Conservation (phyloP, 2,113 vertebrate genomes). For the Mastomys coucha region DNA sequence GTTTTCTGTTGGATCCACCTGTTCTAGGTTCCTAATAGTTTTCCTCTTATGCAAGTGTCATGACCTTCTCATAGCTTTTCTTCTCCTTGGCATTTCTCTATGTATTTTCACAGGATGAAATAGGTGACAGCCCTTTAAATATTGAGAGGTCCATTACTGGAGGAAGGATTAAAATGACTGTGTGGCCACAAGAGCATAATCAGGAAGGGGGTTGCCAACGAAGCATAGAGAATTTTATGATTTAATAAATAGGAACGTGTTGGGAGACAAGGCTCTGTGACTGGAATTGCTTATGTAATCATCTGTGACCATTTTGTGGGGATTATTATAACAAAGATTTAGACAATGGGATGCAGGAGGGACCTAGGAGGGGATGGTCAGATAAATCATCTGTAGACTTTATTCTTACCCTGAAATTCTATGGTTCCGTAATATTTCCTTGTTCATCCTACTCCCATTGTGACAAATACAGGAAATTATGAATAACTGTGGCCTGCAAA, state of each 20-base stretch:
- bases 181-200: background rate
- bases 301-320: background rate
- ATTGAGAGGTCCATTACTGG: slow-evolving; percentile 66
- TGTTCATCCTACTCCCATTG: slow-evolving; percentile 21
- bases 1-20: background rate
- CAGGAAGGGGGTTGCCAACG: slow-evolving; percentile 8
- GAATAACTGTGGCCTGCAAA: slow-evolving; percentile 54
- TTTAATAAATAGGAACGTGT: slow-evolving; percentile 19
- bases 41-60: background rate
- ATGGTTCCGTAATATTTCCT: background rate
- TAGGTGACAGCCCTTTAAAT: slow-evolving; percentile 73
- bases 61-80: background rate
- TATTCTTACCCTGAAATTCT: slow-evolving; percentile 24
- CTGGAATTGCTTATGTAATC: background rate
- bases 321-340: slow-evolving; percentile 2
- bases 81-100: slow-evolving; percentile 20
- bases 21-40: background rate
- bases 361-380: background rate
- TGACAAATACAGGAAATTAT: slow-evolving; percentile 66
- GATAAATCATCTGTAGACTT: background rate
- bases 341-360: background rate
- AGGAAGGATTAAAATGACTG: slow-evolving; percentile 67
- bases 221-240: slow-evolving; percentile 45
- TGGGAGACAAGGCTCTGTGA: background rate
- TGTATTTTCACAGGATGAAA: slow-evolving; percentile 60